A percentile compares a stretch with the other conserved stretches of the same genome.
phyloP scores from a whole-genome alignment of 2,113 vertebrate species.

The Callionymus lyra region DNA sequence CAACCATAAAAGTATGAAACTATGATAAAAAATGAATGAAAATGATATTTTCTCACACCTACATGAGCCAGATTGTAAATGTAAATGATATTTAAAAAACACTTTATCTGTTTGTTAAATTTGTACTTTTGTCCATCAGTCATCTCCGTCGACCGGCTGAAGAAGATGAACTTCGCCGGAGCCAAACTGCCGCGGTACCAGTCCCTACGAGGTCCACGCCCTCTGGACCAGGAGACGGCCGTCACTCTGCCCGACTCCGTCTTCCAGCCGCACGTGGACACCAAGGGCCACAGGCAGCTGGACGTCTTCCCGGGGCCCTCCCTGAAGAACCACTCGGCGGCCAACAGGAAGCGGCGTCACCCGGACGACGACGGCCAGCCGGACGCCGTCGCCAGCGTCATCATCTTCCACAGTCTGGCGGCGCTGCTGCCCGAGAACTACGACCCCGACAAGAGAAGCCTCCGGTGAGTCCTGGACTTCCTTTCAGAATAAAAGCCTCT shows the following conservation, averaged over 20 bases:
- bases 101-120: too few species aligned
- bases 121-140: too few species aligned
- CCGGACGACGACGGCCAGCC: constrained; percentile 64
- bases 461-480: constrained; percentile 79
- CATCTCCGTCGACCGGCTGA: constrained; percentile 85
- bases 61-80: too few species aligned
- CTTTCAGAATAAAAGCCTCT: too few species aligned
- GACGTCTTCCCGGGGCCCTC: constrained; percentile 55
- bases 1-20: too few species aligned
- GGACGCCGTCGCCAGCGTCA: constrained; percentile 82
- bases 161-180: constrained; percentile 78
- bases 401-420: constrained; percentile 88
- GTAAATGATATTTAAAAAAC: too few species aligned
- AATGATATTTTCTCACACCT: too few species aligned
- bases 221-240: constrained; percentile 75
- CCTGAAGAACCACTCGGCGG: constrained; percentile 49
- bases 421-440: constrained; percentile 80
- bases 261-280: constrained; percentile 59
- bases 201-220: constrained; percentile 74
- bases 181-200: constrained; percentile 82
- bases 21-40: too few species aligned
- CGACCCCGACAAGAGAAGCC: constrained; percentile 86
- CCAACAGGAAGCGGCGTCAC: constrained; percentile 70
- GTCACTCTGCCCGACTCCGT: constrained; percentile 82
- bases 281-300: constrained; percentile 57